Percentiles rank a stretch among this genome's conserved stretches.
phyloP scores from a whole-genome alignment of 2,797 vertebrate species.

The Gambelia wislizenii region DNA sequence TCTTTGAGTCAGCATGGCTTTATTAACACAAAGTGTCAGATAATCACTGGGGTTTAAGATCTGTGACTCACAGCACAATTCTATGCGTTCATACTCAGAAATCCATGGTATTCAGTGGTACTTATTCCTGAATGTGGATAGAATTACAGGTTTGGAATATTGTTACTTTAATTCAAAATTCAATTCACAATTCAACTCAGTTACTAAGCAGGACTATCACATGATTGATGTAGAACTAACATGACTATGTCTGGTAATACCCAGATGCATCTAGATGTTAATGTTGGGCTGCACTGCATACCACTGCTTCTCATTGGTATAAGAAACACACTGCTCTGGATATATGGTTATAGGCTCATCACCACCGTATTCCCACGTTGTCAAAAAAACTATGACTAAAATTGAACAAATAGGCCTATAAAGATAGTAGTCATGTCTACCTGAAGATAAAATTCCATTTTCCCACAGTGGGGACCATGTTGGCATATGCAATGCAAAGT shows the following conservation, averaged over 20 bases:
- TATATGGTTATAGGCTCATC: no score
- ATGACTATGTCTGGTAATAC: neutral
- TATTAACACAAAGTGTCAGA: neutral
- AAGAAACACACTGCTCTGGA: neutral
- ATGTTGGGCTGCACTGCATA: neutral
- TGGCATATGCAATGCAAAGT: neutral
- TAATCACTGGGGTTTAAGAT: neutral
- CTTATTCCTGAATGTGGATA: neutral
- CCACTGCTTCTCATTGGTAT: neutral
- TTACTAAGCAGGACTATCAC: neutral
- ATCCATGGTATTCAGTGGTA: neutral
- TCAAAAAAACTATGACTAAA: neutral
- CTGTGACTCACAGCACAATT: neutral
- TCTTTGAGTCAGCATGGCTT: neutral
- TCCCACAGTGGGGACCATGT: neutral
- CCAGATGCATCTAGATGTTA: neutral
- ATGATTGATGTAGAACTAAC: neutral
- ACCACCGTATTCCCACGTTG: neutral
- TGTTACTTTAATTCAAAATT: neutral
- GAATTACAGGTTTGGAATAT: neutral
- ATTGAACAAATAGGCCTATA: neutral
- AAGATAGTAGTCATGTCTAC: neutral
- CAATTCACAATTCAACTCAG: neutral
- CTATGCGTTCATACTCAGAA: neutral
- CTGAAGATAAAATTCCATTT: neutral